Evolutionary conservation across 2,888 invertebrate genomes (phyloP).

Genomic region (Scaptodrosophila latifasciaeformis): DNA sequence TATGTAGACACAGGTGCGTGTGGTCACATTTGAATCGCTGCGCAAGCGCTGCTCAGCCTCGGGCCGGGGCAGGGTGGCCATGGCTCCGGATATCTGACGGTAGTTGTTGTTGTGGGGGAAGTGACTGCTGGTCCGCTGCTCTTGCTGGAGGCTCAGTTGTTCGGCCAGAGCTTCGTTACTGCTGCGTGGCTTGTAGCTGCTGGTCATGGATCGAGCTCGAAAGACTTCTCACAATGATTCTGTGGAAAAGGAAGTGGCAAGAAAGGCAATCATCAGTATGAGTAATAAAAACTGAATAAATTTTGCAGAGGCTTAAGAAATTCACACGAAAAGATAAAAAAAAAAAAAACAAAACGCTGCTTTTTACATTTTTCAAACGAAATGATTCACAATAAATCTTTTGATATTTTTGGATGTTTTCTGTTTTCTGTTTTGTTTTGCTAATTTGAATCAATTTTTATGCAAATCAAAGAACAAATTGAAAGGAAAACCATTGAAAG

Average conservation of each 20-base stretch:
- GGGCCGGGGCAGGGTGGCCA: slow-evolving; percentile 52
- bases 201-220: slow-evolving; percentile 62
- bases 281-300: too few species aligned
- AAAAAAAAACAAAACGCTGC: slow-evolving; percentile 5
- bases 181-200: slow-evolving; percentile 54
- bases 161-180: slow-evolving; percentile 65
- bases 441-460: slow-evolving; percentile 50
- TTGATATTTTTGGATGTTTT: slow-evolving; percentile 1
- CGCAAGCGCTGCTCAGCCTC: slow-evolving; percentile 52
- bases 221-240: background rate
- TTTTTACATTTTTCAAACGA: slow-evolving; percentile 42
- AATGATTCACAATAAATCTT: slow-evolving; percentile 48
- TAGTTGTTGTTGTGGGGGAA: slow-evolving; percentile 37
- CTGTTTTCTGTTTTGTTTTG: slow-evolving; percentile 20
- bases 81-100: slow-evolving; percentile 55
- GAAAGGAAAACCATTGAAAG: too few species aligned
- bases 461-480: slow-evolving; percentile 48
- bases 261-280: too few species aligned
- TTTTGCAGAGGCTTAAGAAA: too few species aligned
- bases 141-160: slow-evolving; percentile 56
- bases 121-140: slow-evolving; percentile 30
- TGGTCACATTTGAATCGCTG: slow-evolving; percentile 48
- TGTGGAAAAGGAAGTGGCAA: slow-evolving; percentile 24
- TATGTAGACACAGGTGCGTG: slow-evolving; percentile 53
- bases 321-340: too few species aligned